Conservation (phyloP, 2,888 invertebrate genomes). For the Chymomyza procnemis region DNA sequence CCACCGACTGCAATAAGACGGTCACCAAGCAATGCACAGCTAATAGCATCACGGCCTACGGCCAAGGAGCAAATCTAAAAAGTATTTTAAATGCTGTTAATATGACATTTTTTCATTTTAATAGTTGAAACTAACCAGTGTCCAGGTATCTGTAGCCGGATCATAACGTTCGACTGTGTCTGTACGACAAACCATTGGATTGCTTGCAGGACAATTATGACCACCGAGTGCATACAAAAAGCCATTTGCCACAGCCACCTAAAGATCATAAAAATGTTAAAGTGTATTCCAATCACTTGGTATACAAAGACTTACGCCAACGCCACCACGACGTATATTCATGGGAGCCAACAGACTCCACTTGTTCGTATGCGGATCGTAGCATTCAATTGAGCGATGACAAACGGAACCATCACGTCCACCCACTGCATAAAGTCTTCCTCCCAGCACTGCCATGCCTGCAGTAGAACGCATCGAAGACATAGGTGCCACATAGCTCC, state of each 20-base stretch:
- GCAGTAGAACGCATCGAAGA: conserved; percentile 90
- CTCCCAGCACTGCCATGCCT: conserved; percentile 92
- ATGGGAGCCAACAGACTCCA: conserved; percentile 93
- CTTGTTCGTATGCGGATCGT: conserved; percentile 85
- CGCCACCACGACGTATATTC: conserved; percentile 91
- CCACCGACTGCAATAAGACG: conserved; percentile 90
- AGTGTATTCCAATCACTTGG: no score
- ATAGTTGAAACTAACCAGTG: conserved; percentile 79
- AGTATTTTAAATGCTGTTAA: conserved; percentile 44
- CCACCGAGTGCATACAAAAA: conserved; percentile 95
- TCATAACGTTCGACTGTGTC: conserved; percentile 94
- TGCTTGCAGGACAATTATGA: conserved; percentile 94
- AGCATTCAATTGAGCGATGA: conserved; percentile 92
- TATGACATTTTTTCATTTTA: background rate
- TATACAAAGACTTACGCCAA: conserved; percentile 84
- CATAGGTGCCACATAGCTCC: conserved; percentile 95
- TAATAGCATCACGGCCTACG: conserved; percentile 92
- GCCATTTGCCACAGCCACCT: conserved; percentile 90
- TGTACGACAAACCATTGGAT: conserved; percentile 89
- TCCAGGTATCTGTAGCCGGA: conserved; percentile 90
- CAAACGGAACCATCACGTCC: conserved; percentile 95
- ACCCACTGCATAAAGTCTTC: conserved; percentile 92
- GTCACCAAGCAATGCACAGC: conserved; percentile 89
- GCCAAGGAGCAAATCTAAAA: conserved; percentile 86
- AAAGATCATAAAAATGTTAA: background rate